Evolutionary conservation across 2,113 vertebrate genomes (phyloP).

Genomic region (Electrona antarctica): DNA sequence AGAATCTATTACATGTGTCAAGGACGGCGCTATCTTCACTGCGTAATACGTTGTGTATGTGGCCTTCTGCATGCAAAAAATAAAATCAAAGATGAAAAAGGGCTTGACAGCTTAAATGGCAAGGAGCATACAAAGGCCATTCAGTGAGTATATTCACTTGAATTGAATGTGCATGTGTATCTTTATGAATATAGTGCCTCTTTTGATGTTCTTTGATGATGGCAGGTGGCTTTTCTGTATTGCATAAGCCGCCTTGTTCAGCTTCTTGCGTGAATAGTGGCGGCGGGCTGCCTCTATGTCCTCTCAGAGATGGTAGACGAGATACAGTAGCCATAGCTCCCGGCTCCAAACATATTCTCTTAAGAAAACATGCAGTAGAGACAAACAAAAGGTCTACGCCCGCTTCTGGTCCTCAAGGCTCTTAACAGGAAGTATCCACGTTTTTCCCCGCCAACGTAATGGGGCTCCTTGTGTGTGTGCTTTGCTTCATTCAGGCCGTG

Average conservation of each 20-base stretch:
- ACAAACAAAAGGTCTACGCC: constrained; percentile 46
- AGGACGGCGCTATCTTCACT: neutral
- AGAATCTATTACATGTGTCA: neutral
- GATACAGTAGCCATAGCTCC: constrained; percentile 36
- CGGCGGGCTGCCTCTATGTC: constrained; percentile 30
- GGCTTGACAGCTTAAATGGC: no score
- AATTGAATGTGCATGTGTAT: neutral
- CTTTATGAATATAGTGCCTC: constrained; percentile 9
- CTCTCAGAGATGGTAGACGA: constrained; percentile 51
- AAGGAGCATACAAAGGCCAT: no score
- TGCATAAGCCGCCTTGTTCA: constrained; percentile 47
- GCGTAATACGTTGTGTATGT: neutral
- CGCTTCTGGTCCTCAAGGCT: constrained; percentile 40
- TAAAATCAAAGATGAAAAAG: neutral
- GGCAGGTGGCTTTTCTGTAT: constrained; percentile 44
- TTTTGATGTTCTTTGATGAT: constrained; percentile 51
- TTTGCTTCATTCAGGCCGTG: no score
- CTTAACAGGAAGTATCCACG: constrained; percentile 36
- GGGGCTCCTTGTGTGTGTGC: no score
- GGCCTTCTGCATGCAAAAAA: neutral
- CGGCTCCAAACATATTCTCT: constrained; percentile 41
- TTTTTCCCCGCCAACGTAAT: no score
- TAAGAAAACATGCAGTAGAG: constrained; percentile 34
- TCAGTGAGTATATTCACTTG: no score
- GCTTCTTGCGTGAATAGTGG: constrained; percentile 25